Base-by-base conservation (phyloP, 2,797 vertebrate genomes). In the Rhodeus uyekii region DNA sequence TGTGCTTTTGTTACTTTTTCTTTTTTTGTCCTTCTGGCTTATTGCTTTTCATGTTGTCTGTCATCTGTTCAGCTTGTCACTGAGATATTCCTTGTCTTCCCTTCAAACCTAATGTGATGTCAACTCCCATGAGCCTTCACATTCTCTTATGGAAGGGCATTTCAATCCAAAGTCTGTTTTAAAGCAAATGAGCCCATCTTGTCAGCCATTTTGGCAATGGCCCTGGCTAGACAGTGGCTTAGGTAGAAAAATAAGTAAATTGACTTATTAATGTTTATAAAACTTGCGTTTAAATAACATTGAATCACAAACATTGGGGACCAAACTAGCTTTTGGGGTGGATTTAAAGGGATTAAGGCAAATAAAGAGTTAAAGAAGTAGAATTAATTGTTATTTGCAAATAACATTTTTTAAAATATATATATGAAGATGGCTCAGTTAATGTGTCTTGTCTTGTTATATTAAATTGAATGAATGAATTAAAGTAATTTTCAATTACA, bases 81-180 rank as follows among this genome's bases (percentile, higher is more conserved):
- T 34, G 42, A 77, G 32, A 50, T 77, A 63, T 75, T 67, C 78
- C 84, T 83, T 78, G 46, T 80, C 36, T n/a, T 55, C 46, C 82
- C 88, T 81, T 84, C n/a, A 29, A 46, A 77, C 82, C 44, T 61
- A 73, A 73, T 36, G 69, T 84, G 81, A 71, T 60, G 64, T 74
- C 48, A 87, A 82, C 88, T 91, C 76, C 87, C 72, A 72, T 86
- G 38, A 86, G 86, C 86, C 78, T 88, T 93, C 89, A 88, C 83
- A 86, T 64, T 87, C 85, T 87, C 32, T 42, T 48, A 24, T 80
- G 16, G 34, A 81, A 42, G 12, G 34, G 34, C 65, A 74, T 34
- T 63, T 73, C 39, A 61, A 58, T 36, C 19, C 19, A 68, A 69
- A 79, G 24, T 55, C 16, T 58, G 55, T 65, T 39, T 42, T 53